Evolutionary conservation across 2,888 invertebrate species (phyloP).

Genomic region (Cheilosia vernalis): DNA sequence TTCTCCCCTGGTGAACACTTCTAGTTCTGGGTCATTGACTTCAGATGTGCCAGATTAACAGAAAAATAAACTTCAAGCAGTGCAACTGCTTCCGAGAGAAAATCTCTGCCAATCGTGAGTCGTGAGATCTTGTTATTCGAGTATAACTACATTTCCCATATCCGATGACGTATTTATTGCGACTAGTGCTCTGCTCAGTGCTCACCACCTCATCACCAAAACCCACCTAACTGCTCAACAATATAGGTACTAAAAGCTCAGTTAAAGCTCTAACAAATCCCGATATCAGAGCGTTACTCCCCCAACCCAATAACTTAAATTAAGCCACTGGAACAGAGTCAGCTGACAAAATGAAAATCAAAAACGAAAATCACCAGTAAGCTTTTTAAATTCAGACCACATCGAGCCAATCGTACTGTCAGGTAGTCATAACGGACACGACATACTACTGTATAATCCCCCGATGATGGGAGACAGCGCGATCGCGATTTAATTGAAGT

Average conservation of each 20-base stretch:
- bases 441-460: slow-evolving; percentile 44
- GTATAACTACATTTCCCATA: not conserved
- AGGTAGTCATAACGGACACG: slow-evolving; percentile 65
- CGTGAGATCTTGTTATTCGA: not conserved
- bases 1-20: not conserved
- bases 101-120: not conserved
- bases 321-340: slow-evolving; percentile 9
- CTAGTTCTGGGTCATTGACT: slow-evolving; percentile 8
- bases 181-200: not conserved
- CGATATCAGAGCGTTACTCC: not conserved
- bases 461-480: slow-evolving; percentile 20
- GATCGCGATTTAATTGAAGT: slow-evolving; percentile 44
- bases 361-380: slow-evolving; percentile 34
- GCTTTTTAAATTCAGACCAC: slow-evolving; percentile 62
- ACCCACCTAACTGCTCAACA: not conserved
- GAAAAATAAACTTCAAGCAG: not conserved
- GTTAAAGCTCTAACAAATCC: slow-evolving; percentile 17
- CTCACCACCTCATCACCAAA: not conserved
- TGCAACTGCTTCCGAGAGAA: not conserved
- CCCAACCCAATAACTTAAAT: slow-evolving; percentile 10
- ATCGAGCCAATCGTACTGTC: slow-evolving; percentile 45
- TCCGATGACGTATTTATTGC: not conserved
- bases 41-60: not conserved
- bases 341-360: slow-evolving; percentile 30
- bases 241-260: slow-evolving; percentile 46